Base-by-base conservation (phyloP, 2,888 invertebrate species). In the Anorthoa munda region DNA sequence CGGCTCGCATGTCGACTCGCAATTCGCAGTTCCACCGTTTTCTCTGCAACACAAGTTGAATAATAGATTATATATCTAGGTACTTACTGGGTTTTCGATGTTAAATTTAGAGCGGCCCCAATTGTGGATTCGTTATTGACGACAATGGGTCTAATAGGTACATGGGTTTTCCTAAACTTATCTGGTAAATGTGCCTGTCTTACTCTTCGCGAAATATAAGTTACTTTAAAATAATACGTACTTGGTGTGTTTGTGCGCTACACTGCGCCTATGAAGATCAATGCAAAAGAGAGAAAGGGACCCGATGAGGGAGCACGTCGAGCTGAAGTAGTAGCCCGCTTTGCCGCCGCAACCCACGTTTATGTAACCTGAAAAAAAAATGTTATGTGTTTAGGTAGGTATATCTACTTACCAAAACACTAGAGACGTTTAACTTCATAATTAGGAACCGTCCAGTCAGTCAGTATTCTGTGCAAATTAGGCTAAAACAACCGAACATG, bases 301-400 rank as follows among this genome's bases (percentile, higher is more conserved):
- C 23, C 98, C 98, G 66, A 98, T 97, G 75, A 98, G 96, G 23
- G 98, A 98, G 92, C 98, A 98, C 11, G 98, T 97, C 4, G 98
- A 98, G 90, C 98, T 98, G 95, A 98, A 98, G 95, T 98, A 98
- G 94, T 98, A 98, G 17, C 98, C 98, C 21, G 98, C 97, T 88
- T 98, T 98, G 83, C 97, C 97, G 4, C 98, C 98, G 88, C 97
- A 98, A 7, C 97, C 97, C 65, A 97, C 97, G 93, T 98, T 98
- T 93, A 98, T 98, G 93, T 98, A 98, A 59, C 98, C 98, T 98
- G 95, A 2, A 58, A 53, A 31, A 5, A 15, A 0, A 50, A 48
- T 7, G 21, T 18, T 15, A n/a, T 11, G 17, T 55, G 3, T 2
- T 13, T 18, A n/a, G 1, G 18, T 18, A n/a, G 1, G 18, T 31